Base-by-base conservation (phyloP, 2,113 vertebrate genomes). In the Seriola quinqueradiata region DNA sequence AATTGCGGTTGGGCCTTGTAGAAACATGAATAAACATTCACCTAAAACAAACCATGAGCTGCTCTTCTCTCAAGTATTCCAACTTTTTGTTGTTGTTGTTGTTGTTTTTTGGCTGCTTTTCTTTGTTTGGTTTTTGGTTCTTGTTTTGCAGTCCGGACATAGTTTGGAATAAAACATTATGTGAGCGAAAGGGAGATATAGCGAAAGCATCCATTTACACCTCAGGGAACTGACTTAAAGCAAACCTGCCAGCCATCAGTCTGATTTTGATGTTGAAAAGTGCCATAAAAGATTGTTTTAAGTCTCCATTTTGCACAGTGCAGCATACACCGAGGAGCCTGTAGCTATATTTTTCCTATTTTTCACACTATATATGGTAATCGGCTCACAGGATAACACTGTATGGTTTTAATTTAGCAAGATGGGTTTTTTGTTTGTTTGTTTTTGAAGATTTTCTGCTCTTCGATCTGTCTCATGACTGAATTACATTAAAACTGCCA, bases 401-500 rank as follows among this genome's bases (percentile, higher is more conserved):
- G 7, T 14, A 28, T 70, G 25, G 9, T 4, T 48, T 58, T 8
- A 55, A 76, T 72, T 65, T 28, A 59, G 10, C 17, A 10, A 50
- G 14, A 50, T 59, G 11, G 38, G 2, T 48, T 36, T 7, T 32
- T 23, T 58, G 9, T 19, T 23, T 9, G 11, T 3, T 28, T 28
- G 46, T 48, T 65, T 23, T 8, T 32, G 3, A 16, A 28, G 28
- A 50, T 46, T 74, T 40, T 54, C n/a, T 14, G 9, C 59, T 46
- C 68, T 60, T 28, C 58, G 50, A 59, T 81, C 77, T 75, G 73
- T 81, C 77, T 70, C 69, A 71, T 81, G 38, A 48, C 57, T 34
- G 71, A 82, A 75, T 89, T 71, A 71, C 84, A 68, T 77, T 77
- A 70, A 82, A 73, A 77, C 86, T 83, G 86, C 79, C 95, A 93